Conservation (phyloP, 23 tunicate species). For the Styela clava region DNA sequence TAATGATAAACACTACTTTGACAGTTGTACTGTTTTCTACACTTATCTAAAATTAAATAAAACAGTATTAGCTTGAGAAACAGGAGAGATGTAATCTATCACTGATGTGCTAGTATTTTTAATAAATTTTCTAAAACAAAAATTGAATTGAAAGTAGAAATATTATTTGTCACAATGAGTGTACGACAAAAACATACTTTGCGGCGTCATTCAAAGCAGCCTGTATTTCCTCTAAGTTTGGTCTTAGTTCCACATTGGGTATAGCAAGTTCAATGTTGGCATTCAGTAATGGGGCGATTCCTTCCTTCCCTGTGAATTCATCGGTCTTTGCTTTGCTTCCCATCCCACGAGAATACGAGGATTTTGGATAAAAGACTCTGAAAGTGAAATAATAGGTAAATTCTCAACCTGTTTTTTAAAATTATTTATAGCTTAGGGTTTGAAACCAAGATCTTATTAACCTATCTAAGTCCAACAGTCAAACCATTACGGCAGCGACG, state of each 20-base stretch:
- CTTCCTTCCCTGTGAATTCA: conserved; percentile 33
- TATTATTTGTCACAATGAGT: too few species aligned
- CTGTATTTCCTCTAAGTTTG: conserved; percentile 92
- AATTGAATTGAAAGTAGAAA: too few species aligned
- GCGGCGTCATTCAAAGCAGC: conserved; percentile 65
- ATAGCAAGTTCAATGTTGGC: conserved; percentile 86
- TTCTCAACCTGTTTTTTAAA: too few species aligned
- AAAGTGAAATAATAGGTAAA: too few species aligned
- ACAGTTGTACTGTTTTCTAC: too few species aligned
- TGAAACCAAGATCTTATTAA: not conserved
- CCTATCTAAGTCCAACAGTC: not conserved
- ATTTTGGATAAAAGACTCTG: conserved; percentile 90
- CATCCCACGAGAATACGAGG: conserved; percentile 64
- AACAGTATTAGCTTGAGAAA: too few species aligned
- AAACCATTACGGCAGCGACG: not conserved
- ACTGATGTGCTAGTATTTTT: too few species aligned
- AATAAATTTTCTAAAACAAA: too few species aligned
- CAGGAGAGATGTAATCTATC: too few species aligned
- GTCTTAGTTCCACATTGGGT: conserved; percentile 83
- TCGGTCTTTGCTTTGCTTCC: conserved; percentile 15
- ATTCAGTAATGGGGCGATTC: conserved; percentile 73
- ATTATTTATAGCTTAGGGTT: too few species aligned
- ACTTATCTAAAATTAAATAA: too few species aligned
- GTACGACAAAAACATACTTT: conserved; percentile 52
- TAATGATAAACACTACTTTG: too few species aligned